These are phyloP conservation scores for Telmatochromis sp. DNA, from an alignment of 2,113 vertebrate genomes.

Conservation along the genomic window DNA sequence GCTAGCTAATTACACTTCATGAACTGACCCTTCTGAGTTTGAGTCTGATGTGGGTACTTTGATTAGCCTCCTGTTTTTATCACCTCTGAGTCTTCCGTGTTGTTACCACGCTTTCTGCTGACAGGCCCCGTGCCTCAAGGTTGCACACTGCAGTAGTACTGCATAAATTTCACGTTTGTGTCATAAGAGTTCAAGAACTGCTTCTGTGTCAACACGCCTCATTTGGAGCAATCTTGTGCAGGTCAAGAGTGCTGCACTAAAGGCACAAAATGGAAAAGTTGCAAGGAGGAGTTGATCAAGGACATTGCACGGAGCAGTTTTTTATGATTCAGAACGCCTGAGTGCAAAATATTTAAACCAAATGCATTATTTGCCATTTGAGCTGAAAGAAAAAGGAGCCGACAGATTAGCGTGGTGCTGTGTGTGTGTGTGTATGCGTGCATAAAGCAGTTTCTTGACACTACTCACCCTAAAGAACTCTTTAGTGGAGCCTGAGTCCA, in stretches of 20 bases:
- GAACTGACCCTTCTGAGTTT: conserved; percentile 62
- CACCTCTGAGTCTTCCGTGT: conserved; percentile 54
- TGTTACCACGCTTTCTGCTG: conserved; percentile 67
- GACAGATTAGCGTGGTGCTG: background rate
- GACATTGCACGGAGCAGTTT: background rate
- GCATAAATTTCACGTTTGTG: conserved; percentile 49
- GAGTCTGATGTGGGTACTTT: conserved; percentile 57
- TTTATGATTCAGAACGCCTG: background rate
- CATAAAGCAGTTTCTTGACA: background rate
- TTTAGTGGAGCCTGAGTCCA: conserved; percentile 99
- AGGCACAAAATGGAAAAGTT: conserved; percentile 8
- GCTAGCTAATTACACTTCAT: conserved; percentile 69
- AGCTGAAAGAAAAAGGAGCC: background rate
- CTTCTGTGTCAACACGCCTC: conserved; percentile 45
- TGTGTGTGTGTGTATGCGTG: background rate
- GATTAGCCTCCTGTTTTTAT: conserved; percentile 70
- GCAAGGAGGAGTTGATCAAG: conserved; percentile 16
- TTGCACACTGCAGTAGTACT: conserved; percentile 49
- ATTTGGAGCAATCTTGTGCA: conserved; percentile 37
- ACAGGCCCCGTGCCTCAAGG: conserved; percentile 58
- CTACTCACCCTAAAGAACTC: conserved; percentile 99
- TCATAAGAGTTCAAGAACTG: conserved; percentile 48
- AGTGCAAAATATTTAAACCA: background rate
- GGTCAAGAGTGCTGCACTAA: conserved; percentile 15
- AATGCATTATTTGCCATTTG: background rate